Evolutionary conservation across 2,797 vertebrate species (phyloP), one percentile per base, ranked within the genome.

Genomic region (Spinus pinus): DNA sequence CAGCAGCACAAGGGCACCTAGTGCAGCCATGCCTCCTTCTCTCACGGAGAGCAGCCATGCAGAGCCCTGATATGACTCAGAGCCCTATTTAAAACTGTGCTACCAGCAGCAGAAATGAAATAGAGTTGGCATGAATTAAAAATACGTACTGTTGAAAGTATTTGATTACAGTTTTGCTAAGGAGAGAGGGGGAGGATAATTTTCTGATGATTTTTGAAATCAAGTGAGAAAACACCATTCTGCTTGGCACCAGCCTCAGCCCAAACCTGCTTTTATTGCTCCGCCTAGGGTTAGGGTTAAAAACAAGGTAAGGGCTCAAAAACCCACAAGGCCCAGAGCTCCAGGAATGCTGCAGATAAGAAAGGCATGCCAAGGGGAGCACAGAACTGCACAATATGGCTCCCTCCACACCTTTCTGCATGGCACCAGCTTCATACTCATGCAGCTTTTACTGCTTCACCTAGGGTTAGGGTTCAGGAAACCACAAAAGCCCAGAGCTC

Each of bases 51-150:
- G 5, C 16, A 44, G 44, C 39, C 2, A 2, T 47, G 17, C 35
- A 35, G n/a, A 65, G 35, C 50, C 46, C 51, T 57, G 8, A 12
- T 69, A 42, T 61, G 70, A 81, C 81, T 81, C 95, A 73, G 42
- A 88, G 17, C 6, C 30, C 39, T 80, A 81, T 82, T 93, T 87
- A 86, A 93, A 92, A 67, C 65, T 47, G 23, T 56, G n/a, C 75
- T 84, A 71, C 46, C 28, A 75, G 65, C 11, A 87, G 42, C 61
- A 89, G 21, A 37, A 77, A 75, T 58, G n/a, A 91, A 65, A 71
- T 57, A 53, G 1, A 49, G 41, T 47, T 79, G n/a, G 33, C 35
- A n/a, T 37, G 37, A 66, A 31, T 81, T 93, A 77, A 90, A 90
- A 92, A 74, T 31, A 39, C n/a, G 16, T 69, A 20, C 27, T 67